Evolutionary conservation across 30 jellyfish, hydroid and myxozoan species (phyloP).

Genomic region (Aurelia sp.): DNA sequence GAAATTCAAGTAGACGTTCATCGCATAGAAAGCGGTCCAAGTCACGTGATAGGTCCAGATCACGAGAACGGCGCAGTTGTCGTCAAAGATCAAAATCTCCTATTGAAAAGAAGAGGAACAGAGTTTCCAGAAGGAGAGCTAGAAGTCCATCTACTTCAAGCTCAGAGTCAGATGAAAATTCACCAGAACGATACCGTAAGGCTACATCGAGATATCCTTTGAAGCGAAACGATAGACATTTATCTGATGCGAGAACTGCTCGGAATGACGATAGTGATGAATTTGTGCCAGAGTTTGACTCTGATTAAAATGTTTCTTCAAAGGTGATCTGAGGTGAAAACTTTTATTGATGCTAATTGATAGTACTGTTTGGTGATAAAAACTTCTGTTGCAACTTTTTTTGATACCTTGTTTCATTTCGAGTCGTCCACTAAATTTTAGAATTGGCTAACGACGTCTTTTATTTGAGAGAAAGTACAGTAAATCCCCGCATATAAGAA

Average conservation of each 20-base stretch:
- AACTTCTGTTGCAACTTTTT: too few relatives aligned
- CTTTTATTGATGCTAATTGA: too few relatives aligned
- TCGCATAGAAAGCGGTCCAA: slow-evolving; percentile 22
- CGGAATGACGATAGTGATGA: slow-evolving; percentile 2
- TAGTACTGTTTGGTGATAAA: too few relatives aligned
- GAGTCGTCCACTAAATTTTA: too few relatives aligned
- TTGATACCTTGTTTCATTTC: too few relatives aligned
- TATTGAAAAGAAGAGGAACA: slow-evolving; percentile 11
- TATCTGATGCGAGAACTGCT: not conserved
- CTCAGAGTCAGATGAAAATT: not conserved
- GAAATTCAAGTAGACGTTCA: not conserved
- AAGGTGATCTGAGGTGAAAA: too few relatives aligned
- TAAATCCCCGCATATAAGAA: too few relatives aligned
- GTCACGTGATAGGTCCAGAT: slow-evolving; percentile 39
- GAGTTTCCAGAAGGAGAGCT: not conserved
- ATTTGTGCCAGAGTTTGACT: slow-evolving; percentile 61
- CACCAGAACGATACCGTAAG: slow-evolving; percentile 7
- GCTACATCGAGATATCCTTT: not conserved
- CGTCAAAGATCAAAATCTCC: slow-evolving; percentile 19
- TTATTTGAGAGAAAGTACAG: too few relatives aligned
- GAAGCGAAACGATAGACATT: not conserved
- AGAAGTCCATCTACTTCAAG: slow-evolving; percentile 12
- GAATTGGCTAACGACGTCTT: too few relatives aligned
- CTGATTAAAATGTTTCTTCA: slow-evolving; percentile 11
- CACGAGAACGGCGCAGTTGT: slow-evolving; percentile 27